Evolutionary conservation across 2,888 invertebrate species (phyloP).

Genomic region (Prosopocoilus inquinatus): DNA sequence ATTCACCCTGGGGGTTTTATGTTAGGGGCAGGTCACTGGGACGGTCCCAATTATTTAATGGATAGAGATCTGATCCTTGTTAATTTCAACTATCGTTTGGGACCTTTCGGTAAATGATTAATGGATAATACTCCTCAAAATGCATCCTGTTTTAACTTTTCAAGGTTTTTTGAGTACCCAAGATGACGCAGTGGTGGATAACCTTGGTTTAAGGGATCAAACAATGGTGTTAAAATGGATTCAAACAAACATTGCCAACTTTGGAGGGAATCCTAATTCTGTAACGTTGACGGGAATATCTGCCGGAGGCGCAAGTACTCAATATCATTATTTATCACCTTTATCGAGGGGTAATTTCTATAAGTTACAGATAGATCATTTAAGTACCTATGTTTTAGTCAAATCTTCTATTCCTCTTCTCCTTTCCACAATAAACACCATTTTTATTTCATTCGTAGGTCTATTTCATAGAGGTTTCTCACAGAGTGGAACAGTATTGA

Average conservation of each 20-base stretch:
- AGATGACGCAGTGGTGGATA: conserved; percentile 56
- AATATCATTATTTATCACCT: conserved; percentile 66
- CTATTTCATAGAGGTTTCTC: conserved; percentile 61
- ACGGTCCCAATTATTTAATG: conserved; percentile 57
- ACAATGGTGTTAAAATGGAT: conserved; percentile 65
- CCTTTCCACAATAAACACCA: too few relatives aligned
- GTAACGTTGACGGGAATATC: conserved; percentile 65
- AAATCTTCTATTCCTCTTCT: too few relatives aligned
- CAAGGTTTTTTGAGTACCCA: conserved; percentile 63
- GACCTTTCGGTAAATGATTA: conserved; percentile 55
- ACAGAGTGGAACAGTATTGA: conserved; percentile 65
- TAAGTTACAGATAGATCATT: too few relatives aligned
- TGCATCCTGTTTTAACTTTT: neutral
- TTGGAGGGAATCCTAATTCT: conserved; percentile 65
- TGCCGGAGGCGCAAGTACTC: conserved; percentile 68
- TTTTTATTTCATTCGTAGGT: conserved; percentile 39
- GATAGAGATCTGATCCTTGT: conserved; percentile 59
- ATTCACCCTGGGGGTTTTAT: conserved; percentile 67
- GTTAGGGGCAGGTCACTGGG: conserved; percentile 56
- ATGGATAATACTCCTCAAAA: neutral
- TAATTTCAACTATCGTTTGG: conserved; percentile 65
- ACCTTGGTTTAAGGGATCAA: conserved; percentile 71
- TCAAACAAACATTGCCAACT: conserved; percentile 61
- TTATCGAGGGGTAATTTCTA: conserved; percentile 50
- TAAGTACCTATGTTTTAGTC: too few relatives aligned